Evolutionary conservation across 2,113 vertebrate species (phyloP).

Genomic region (Myiagra hebetior): DNA sequence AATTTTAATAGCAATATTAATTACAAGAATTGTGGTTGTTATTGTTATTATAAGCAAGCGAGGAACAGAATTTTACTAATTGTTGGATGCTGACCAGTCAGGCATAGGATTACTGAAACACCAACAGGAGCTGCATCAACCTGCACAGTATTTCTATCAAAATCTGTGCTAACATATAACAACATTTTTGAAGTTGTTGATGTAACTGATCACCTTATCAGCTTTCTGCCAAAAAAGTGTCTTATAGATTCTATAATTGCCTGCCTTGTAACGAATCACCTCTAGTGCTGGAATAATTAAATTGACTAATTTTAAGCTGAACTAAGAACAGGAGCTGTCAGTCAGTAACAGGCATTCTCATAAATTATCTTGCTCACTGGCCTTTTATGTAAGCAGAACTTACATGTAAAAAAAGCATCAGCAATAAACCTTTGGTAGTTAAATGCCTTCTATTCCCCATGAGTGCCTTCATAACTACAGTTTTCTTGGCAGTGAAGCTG

Average conservation of each 20-base stretch:
- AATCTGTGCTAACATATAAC: background rate
- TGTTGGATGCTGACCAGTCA: background rate
- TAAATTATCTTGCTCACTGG: conserved; percentile 31
- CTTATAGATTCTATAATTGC: background rate
- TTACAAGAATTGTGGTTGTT: background rate
- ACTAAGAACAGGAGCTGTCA: background rate
- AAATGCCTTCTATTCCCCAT: conserved; percentile 43
- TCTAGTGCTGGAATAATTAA: background rate
- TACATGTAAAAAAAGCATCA: conserved; percentile 50
- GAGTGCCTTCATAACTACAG: conserved; percentile 39
- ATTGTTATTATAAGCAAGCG: background rate
- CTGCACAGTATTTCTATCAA: background rate
- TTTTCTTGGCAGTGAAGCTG: conserved; percentile 55
- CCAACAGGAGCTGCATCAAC: background rate
- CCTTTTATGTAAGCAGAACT: conserved; percentile 39
- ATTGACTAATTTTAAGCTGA: conserved; percentile 13
- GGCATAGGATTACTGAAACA: background rate
- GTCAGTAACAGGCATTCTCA: background rate
- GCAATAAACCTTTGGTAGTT: conserved; percentile 33
- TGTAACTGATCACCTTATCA: background rate
- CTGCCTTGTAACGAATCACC: background rate
- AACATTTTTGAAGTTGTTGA: background rate
- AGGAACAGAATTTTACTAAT: background rate
- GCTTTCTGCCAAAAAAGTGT: background rate
- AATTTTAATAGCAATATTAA: background rate